Evolutionary conservation across 2,113 vertebrate genomes (phyloP), one percentile per base, ranked within the genome.

Genomic region (Ardeotis arabs): DNA sequence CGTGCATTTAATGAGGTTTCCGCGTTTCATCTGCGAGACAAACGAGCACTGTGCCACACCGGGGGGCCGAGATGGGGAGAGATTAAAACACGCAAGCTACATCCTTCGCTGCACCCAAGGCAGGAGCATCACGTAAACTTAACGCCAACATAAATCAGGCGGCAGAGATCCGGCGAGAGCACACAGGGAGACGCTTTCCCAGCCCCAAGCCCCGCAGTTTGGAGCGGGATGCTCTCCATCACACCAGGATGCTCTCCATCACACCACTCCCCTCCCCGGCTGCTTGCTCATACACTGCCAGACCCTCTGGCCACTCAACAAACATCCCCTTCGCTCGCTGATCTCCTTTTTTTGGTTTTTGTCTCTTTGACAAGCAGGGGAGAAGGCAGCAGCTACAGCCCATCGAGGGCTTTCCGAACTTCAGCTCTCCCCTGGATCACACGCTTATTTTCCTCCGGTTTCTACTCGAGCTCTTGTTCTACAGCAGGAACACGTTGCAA

Each of bases 21-120:
- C 97, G 94, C 87, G 90, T 97, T 97, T 95, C 95, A 94, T 97
- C 96, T 96, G 94, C 92, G 95, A 96, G 92, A 95, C 94, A 97
- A 97, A 97, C 19, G 95, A 97, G 96, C 55, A 4, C 92, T 29
- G 90, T 89, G 93, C 94, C 94, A 90, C 84, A 4, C 86, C 73
- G 95, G 93, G 95, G 89, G 91, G 94, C 68, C 47, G 37, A 64
- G 84, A 89, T 76, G 81, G 95, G 85, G 75, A 87, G 83, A 90
- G 78, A 92, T 86, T 82, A 92, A 84, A 68, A 90, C 18, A 45
- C 20, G 14, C 62, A 63, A 55, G 93, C 94, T 47, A 89, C 90
- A 29, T 59, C 80, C 53, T 66, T 90, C 75, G 7, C 96, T 87
- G 95, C 80, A 68, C 95, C 96, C 94, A 69, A 19, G 55, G 29